phyloP scores from a whole-genome alignment of 1,140 invertebrate species.

The Zaprionus inermis region DNA sequence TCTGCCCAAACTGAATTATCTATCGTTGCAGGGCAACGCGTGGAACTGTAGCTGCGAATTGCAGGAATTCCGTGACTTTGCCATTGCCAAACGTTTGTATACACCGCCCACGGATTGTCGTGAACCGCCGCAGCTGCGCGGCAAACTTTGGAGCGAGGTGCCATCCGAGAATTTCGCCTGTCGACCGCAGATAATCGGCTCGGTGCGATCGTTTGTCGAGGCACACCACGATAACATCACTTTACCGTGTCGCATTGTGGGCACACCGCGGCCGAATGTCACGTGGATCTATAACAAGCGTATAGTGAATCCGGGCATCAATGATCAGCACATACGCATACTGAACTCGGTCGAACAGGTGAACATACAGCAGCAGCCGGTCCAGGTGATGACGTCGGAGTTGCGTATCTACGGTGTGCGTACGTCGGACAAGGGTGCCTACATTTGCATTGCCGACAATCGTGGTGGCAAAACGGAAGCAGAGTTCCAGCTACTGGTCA shows the following conservation, averaged over 20 bases:
- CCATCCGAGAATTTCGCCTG: conserved; percentile 92
- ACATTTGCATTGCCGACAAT: conserved; percentile 94
- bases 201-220: conserved; percentile 85
- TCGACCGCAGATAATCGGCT: conserved; percentile 88
- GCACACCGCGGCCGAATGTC: conserved; percentile 90
- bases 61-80: conserved; percentile 91
- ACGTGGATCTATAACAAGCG: conserved; percentile 89
- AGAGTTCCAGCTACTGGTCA: conserved; percentile 87
- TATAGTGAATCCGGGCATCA: conserved; percentile 79
- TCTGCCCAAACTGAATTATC: conserved; percentile 88
- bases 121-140: conserved; percentile 88
- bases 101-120: conserved; percentile 89
- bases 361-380: conserved; percentile 21
- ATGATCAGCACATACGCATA: conserved; percentile 85
- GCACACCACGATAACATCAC: conserved; percentile 89
- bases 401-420: conserved; percentile 90
- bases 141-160: conserved; percentile 89
- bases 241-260: conserved; percentile 90
- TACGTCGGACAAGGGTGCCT: conserved; percentile 92
- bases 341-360: conserved; percentile 65
- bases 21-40: conserved; percentile 92
- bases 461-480: conserved; percentile 91
- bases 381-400: conserved; percentile 84
- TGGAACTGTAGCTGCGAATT: conserved; percentile 96
- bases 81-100: conserved; percentile 89